phyloP scores from a whole-genome alignment of 1,140 invertebrate genomes.

The Drosophila teissieri region DNA sequence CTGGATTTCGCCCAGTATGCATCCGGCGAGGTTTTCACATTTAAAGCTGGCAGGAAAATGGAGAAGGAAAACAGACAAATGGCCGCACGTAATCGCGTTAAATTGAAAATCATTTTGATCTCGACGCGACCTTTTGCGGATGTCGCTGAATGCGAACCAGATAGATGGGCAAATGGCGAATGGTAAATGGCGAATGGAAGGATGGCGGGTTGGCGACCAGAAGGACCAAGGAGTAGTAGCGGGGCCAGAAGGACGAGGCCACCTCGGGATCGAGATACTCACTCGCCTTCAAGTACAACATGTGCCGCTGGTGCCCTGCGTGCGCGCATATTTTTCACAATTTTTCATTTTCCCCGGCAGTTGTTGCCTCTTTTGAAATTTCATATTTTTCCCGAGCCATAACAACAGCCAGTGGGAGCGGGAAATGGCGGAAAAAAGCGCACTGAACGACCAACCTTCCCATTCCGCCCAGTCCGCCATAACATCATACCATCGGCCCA shows the following conservation, averaged over 20 bases:
- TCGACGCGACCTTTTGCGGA: conserved; percentile 64
- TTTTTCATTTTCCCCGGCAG: conserved; percentile 70
- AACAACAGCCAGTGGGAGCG: conserved; percentile 36
- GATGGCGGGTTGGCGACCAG: not conserved
- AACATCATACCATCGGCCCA: too few relatives aligned
- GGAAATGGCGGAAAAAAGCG: conserved; percentile 19
- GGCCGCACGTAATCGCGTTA: conserved; percentile 78
- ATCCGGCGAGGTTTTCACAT: conserved; percentile 39
- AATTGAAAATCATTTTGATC: conserved; percentile 84
- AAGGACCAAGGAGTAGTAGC: conserved; percentile 1
- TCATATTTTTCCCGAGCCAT: conserved; percentile 68
- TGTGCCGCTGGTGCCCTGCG: conserved; percentile 24
- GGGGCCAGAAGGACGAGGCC: not conserved
- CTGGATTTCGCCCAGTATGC: conserved; percentile 23
- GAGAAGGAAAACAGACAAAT: conserved; percentile 62
- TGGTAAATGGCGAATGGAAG: not conserved
- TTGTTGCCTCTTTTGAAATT: conserved; percentile 71
- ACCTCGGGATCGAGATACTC: not conserved
- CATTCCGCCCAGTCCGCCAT: not conserved
- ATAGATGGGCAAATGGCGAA: not conserved
- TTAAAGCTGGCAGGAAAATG: conserved; percentile 35
- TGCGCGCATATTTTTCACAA: conserved; percentile 68
- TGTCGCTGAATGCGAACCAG: conserved; percentile 20
- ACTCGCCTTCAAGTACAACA: conserved; percentile 61
- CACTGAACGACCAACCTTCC: conserved; percentile 7